phyloP scores from a whole-genome alignment of 2,888 invertebrate genomes.

The Marasmarcha lunaedactyla region DNA sequence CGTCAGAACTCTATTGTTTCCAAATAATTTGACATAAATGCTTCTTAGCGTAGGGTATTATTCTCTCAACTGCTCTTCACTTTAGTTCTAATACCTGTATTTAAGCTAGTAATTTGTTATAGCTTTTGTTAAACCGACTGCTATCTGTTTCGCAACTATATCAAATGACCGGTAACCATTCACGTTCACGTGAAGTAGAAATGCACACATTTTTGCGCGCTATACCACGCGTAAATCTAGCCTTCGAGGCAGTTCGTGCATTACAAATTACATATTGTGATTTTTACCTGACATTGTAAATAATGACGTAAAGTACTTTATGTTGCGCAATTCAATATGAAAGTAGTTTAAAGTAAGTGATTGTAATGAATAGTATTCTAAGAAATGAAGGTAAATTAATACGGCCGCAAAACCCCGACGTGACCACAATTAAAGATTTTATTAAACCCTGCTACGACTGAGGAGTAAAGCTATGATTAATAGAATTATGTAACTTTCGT shows the following conservation, averaged over 20 bases:
- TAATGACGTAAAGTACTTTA: neutral
- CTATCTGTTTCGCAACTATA: neutral
- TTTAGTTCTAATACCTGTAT: too few species aligned
- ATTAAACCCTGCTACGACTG: too few species aligned
- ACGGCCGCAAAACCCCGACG: neutral
- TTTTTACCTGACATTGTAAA: neutral
- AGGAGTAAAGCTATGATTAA: too few species aligned
- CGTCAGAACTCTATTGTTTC: too few species aligned
- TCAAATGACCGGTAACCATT: neutral
- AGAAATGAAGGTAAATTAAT: neutral
- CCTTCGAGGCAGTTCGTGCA: neutral
- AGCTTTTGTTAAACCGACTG: neutral
- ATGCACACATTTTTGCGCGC: neutral
- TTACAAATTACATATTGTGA: slow-evolving; percentile 1
- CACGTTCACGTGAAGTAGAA: neutral
- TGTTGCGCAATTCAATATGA: neutral
- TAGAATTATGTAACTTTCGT: too few species aligned
- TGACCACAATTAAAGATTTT: neutral
- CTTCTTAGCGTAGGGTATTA: too few species aligned
- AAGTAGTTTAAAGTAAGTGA: neutral
- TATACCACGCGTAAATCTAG: neutral
- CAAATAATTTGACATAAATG: too few species aligned
- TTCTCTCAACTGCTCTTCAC: too few species aligned
- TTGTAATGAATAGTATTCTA: neutral
- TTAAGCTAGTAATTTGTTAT: neutral